These are phyloP conservation scores for Brevimyrus niger DNA, from an alignment of 2,113 vertebrate species.

Conservation along the genomic window DNA sequence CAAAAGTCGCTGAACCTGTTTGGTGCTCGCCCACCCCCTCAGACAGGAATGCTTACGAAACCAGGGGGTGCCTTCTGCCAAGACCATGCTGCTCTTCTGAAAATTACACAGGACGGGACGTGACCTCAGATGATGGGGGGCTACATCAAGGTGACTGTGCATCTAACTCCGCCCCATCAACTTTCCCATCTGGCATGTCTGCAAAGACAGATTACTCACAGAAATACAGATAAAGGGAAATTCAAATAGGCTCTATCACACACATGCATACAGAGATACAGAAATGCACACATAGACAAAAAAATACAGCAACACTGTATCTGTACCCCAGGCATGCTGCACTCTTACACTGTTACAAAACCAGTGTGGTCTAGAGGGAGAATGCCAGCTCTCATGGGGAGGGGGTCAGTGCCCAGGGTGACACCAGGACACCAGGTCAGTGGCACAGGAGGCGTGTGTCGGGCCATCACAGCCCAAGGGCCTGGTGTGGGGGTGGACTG, in stretches of 20 bases:
- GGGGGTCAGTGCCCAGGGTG: neutral
- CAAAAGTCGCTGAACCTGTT: neutral
- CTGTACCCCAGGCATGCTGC: neutral
- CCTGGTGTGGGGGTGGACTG: conserved; percentile 44
- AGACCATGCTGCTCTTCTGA: conserved; percentile 46
- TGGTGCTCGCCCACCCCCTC: conserved; percentile 36
- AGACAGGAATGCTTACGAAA: conserved; percentile 51
- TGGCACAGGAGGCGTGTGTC: neutral
- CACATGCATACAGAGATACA: neutral
- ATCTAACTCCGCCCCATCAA: conserved; percentile 29
- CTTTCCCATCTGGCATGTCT: conserved; percentile 27
- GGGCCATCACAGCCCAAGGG: neutral
- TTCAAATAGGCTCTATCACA: neutral
- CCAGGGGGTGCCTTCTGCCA: conserved; percentile 40
- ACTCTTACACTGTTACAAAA: conserved; percentile 16
- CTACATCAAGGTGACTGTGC: conserved; percentile 1
- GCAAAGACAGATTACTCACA: neutral
- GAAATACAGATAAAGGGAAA: neutral
- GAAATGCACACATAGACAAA: neutral
- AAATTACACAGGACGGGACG: conserved; percentile 52
- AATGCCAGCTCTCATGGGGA: neutral
- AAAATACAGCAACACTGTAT: neutral
- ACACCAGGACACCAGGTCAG: conserved; percentile 9
- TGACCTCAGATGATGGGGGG: conserved; percentile 39
- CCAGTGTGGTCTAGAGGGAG: conserved; percentile 27